phyloP scores from a whole-genome alignment of 1,140 invertebrate species.

The Potamilus streckersoni region DNA sequence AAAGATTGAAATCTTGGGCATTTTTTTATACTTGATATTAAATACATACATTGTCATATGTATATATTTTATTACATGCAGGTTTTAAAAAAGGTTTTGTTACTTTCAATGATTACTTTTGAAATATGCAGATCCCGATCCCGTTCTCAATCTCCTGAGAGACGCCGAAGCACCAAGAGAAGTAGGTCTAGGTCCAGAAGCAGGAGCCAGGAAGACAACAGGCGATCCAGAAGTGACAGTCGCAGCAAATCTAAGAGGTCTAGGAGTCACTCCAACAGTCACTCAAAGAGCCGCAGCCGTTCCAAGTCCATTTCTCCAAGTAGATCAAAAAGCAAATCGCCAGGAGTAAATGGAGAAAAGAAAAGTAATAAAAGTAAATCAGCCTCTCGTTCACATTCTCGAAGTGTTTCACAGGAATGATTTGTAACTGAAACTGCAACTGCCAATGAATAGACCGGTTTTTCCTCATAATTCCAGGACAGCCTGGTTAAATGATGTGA shows the following conservation, averaged over 20 bases:
- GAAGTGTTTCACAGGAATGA: too few species aligned
- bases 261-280: slow-evolving; percentile 20
- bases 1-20: not conserved
- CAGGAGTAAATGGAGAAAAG: too few species aligned
- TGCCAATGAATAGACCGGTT: too few species aligned
- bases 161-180: slow-evolving; percentile 33
- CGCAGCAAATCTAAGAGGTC: slow-evolving; percentile 14
- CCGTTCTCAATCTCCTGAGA: slow-evolving; percentile 24
- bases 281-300: slow-evolving; percentile 6
- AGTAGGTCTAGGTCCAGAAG: slow-evolving; percentile 35
- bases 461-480: too few species aligned
- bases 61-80: slow-evolving; percentile 1
- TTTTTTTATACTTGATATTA: not conserved
- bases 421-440: too few species aligned
- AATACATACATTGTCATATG: not conserved
- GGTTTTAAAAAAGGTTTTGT: not conserved
- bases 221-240: slow-evolving; percentile 31
- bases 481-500: too few species aligned
- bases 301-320: slow-evolving; percentile 33
- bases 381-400: too few species aligned
- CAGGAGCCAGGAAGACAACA: slow-evolving; percentile 30
- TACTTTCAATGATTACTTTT: not conserved
- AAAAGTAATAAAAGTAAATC: too few species aligned
- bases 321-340: slow-evolving; percentile 38
- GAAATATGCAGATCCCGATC: slow-evolving; percentile 35